Evolutionary conservation across 53 echinoderm and acorn worm species (phyloP).

Genomic region (Holothuria scabra): DNA sequence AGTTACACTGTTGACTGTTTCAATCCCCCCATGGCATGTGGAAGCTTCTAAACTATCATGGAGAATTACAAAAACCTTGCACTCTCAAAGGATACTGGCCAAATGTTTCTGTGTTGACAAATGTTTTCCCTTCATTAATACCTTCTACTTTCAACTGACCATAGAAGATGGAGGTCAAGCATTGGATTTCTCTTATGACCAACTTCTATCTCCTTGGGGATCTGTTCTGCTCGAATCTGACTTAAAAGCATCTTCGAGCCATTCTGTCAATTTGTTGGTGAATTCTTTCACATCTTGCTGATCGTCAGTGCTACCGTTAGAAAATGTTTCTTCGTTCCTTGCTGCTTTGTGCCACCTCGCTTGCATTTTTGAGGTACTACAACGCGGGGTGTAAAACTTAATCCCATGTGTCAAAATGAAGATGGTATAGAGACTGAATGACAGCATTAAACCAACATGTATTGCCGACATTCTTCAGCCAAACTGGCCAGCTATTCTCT

Average conservation of each 20-base stretch:
- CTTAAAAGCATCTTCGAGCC: conserved; percentile 98
- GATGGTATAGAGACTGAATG: too few relatives aligned
- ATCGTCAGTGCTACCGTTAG: conserved; percentile 76
- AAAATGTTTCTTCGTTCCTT: conserved; percentile 93
- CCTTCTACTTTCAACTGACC: conserved; percentile 97
- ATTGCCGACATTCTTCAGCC: conserved; percentile 97
- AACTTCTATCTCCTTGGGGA: conserved; percentile 4
- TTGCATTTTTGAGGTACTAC: too few relatives aligned
- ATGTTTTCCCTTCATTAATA: conserved; percentile 96
- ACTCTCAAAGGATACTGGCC: conserved; percentile 96
- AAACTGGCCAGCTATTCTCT: conserved; percentile 93
- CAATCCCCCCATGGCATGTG: conserved; percentile 90
- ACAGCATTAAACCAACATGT: conserved; percentile 99
- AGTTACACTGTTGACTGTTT: conserved; percentile 82
- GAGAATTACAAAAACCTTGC: conserved; percentile 79
- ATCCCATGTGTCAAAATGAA: too few relatives aligned
- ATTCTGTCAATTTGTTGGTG: conserved; percentile 92
- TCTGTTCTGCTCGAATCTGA: conserved; percentile 77
- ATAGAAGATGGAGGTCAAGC: conserved; percentile 95
- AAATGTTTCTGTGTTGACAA: conserved; percentile 92
- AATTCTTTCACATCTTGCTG: conserved; percentile 99
- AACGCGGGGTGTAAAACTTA: too few relatives aligned
- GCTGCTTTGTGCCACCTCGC: too few relatives aligned
- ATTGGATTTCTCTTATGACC: conserved; percentile 79
- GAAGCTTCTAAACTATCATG: conserved; percentile 96